Percentiles rank a stretch among this genome's conserved stretches.
phyloP scores from a whole-genome alignment of 2,888 invertebrate species.

The Chironomus tentans region DNA sequence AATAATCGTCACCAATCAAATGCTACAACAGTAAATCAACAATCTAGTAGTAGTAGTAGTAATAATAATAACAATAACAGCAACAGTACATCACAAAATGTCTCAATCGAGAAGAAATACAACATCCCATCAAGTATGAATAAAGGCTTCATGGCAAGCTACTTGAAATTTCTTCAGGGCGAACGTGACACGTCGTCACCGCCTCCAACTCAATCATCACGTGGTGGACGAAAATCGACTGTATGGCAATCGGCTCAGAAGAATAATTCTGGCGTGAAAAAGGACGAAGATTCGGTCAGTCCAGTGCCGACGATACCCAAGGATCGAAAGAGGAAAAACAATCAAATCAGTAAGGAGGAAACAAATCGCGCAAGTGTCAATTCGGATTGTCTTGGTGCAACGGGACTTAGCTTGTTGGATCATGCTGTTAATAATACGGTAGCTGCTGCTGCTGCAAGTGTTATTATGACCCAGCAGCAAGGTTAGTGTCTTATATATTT shows the following conservation, averaged over 20 bases:
- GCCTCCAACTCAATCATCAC: slow-evolving; percentile 45
- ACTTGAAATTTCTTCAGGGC: slow-evolving; percentile 74
- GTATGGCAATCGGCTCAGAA: slow-evolving; percentile 33
- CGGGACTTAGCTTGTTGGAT: slow-evolving; percentile 11
- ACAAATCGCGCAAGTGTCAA: slow-evolving; percentile 31
- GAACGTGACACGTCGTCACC: slow-evolving; percentile 75
- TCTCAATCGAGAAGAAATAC: slow-evolving; percentile 53
- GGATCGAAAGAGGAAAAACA: slow-evolving; percentile 30
- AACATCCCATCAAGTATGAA: slow-evolving; percentile 52
- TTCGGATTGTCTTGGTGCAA: slow-evolving; percentile 27
- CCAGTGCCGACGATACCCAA: slow-evolving; percentile 26
- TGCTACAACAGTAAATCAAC: slow-evolving; percentile 27
- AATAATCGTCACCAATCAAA: slow-evolving; percentile 17
- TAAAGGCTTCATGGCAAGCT: slow-evolving; percentile 78
- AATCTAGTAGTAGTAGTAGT: slow-evolving; percentile 29
- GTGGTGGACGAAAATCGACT: slow-evolving; percentile 57
- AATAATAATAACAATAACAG: slow-evolving; percentile 13
- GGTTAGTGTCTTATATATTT: neutral
- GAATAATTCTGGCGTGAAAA: slow-evolving; percentile 42
- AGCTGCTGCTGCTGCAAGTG: slow-evolving; percentile 24
- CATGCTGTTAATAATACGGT: slow-evolving; percentile 15
- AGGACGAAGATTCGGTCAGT: slow-evolving; percentile 23
- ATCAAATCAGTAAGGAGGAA: slow-evolving; percentile 28
- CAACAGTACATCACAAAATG: slow-evolving; percentile 40
- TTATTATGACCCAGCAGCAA: slow-evolving; percentile 30